Evolutionary conservation across 1,140 invertebrate genomes (phyloP).

Genomic region (Heliconius nattereri): DNA sequence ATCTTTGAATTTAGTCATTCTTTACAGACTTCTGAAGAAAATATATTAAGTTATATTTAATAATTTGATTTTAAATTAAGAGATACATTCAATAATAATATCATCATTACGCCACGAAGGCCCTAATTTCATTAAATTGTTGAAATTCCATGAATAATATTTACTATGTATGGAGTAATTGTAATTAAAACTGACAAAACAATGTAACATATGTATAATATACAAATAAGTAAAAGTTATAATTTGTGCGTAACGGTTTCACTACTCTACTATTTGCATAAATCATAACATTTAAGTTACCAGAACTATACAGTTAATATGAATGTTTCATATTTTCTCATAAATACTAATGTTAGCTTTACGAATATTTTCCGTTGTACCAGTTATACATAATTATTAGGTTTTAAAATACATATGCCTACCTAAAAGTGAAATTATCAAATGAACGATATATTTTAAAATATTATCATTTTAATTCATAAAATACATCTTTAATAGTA

Average conservation of each 20-base stretch:
- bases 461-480: background rate
- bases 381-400: background rate
- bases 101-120: background rate
- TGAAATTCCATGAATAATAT: background rate
- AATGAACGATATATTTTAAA: background rate
- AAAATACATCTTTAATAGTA: constrained; percentile 7
- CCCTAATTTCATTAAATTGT: background rate
- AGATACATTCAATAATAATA: background rate
- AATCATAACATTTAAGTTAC: background rate
- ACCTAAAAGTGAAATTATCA: background rate
- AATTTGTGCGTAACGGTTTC: background rate
- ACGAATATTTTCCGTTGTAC: background rate
- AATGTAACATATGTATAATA: constrained; percentile 10
- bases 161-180: background rate
- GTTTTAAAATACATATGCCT: background rate
- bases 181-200: background rate
- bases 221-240: background rate
- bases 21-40: background rate
- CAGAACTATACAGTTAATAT: background rate
- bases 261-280: background rate
- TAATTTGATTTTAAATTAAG: no score
- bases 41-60: no score
- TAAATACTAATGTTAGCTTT: background rate
- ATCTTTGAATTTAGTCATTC: background rate
- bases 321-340: background rate